Evolutionary conservation across 2,888 invertebrate genomes (phyloP).

Genomic region (Imbricaverruca yamaguchii): DNA sequence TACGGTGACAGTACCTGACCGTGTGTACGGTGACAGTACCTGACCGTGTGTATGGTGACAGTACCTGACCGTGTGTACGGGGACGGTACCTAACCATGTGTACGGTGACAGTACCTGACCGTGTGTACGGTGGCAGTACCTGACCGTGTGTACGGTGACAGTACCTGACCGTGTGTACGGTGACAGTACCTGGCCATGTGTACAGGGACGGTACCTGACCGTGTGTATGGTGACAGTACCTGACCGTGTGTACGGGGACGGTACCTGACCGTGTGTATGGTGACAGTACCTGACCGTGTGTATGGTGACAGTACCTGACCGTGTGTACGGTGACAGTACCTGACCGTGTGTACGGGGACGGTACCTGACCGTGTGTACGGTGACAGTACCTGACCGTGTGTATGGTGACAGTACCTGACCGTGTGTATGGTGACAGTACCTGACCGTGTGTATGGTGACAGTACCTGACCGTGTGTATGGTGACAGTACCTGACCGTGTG

Average conservation of each 20-base stretch:
- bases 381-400: not conserved
- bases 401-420: too few relatives aligned
- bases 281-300: conserved; percentile 16
- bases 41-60: too few relatives aligned
- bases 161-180: too few relatives aligned
- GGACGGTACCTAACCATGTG: too few relatives aligned
- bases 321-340: not conserved
- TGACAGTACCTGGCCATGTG: not conserved
- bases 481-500: not conserved
- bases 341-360: not conserved
- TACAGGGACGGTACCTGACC: too few relatives aligned
- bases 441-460: not conserved
- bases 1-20: too few relatives aligned
- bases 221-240: too few relatives aligned
- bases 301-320: too few relatives aligned
- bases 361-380: conserved; percentile 9
- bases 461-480: conserved; percentile 13
- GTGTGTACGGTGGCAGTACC: not conserved
- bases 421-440: not conserved
- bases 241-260: not conserved
- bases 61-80: too few relatives aligned
- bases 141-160: not conserved
- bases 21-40: not conserved
- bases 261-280: not conserved
- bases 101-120: not conserved